Evolutionary conservation across 2,888 invertebrate species (phyloP).

Genomic region (Dynastes hyllus): DNA sequence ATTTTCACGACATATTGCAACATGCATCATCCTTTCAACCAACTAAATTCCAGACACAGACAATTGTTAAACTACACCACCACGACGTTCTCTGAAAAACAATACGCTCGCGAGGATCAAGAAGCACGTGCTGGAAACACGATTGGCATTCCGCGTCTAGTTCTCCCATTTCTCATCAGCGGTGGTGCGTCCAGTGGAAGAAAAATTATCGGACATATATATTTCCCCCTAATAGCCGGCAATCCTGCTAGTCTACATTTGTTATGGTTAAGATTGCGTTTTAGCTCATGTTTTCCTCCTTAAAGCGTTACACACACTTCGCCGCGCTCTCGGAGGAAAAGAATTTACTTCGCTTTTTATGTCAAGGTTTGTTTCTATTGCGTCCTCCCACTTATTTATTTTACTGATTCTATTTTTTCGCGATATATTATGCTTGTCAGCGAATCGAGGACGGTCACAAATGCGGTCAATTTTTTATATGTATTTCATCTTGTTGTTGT

Average conservation of each 20-base stretch:
- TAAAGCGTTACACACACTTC: not conserved
- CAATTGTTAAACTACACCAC: too few species aligned
- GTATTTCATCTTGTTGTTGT: too few species aligned
- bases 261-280: slow-evolving; percentile 19
- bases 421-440: slow-evolving; percentile 2
- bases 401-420: not conserved
- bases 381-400: not conserved
- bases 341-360: not conserved
- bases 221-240: slow-evolving; percentile 23
- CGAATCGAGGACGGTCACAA: not conserved
- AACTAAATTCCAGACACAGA: too few species aligned
- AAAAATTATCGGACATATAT: slow-evolving; percentile 10
- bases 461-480: too few species aligned
- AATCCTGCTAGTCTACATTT: slow-evolving; percentile 19
- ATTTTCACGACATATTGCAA: too few species aligned
- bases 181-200: not conserved
- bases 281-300: slow-evolving; percentile 12
- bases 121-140: too few species aligned
- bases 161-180: slow-evolving; percentile 11
- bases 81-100: too few species aligned
- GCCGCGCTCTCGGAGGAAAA: not conserved
- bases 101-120: too few species aligned
- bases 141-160: not conserved
- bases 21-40: too few species aligned
- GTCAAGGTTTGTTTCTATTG: slow-evolving; percentile 7